Percentiles rank a stretch among this genome's conserved stretches.
phyloP scores from a whole-genome alignment of 2,113 vertebrate genomes.

The Rissa tridactyla region DNA sequence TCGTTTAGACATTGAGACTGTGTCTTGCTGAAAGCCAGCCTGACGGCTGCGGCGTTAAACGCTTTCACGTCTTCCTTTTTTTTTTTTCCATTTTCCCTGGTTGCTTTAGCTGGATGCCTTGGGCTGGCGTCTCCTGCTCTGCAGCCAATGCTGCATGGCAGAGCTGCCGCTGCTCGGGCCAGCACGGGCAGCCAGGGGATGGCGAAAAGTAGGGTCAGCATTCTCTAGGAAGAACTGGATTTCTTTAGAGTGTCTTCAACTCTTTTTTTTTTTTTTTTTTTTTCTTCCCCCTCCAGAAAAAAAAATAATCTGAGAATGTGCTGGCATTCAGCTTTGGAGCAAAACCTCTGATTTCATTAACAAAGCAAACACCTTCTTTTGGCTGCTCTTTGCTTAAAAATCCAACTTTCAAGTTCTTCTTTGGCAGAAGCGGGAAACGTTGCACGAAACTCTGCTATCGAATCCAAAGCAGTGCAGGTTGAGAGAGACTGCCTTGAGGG shows the following conservation, averaged over 20 bases:
- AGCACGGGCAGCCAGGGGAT: not conserved
- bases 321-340: not conserved
- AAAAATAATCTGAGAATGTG: not conserved
- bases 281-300: not conserved
- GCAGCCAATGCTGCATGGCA: not conserved
- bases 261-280: not conserved
- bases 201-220: not conserved
- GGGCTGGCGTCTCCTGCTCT: not conserved
- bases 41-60: accelerated
- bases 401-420: not conserved
- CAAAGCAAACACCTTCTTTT: not conserved
- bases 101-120: not conserved
- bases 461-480: accelerated
- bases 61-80: not conserved
- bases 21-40: not conserved
- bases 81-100: too few species aligned
- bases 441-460: not conserved
- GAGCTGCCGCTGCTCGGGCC: not conserved
- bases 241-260: not conserved
- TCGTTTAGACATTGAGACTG: not conserved
- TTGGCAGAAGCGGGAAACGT: not conserved
- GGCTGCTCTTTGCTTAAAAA: not conserved
- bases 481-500: not conserved
- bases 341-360: not conserved
- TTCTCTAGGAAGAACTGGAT: not conserved